These are phyloP conservation scores for Andrena praecox DNA, from an alignment of 2,888 invertebrate species.

Conservation along the genomic window DNA sequence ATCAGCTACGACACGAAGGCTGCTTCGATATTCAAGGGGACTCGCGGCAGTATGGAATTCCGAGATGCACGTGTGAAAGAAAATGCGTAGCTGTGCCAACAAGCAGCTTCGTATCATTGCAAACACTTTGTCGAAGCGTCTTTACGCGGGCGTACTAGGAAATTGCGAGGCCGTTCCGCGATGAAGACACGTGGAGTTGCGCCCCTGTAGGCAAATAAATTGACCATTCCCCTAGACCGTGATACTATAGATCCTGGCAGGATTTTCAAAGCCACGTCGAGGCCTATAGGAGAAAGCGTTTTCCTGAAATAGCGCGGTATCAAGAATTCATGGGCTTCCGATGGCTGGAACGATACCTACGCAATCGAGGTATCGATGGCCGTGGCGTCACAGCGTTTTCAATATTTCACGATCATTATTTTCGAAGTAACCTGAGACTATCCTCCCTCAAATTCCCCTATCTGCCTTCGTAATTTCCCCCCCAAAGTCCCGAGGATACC, in stretches of 20 bases:
- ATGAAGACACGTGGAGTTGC: slow-evolving; percentile 9
- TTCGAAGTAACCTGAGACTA: not conserved
- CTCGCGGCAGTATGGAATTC: not conserved
- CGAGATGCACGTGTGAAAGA: not conserved
- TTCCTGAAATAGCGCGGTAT: slow-evolving; percentile 54
- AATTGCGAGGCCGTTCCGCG: slow-evolving; percentile 1
- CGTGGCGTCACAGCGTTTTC: not conserved
- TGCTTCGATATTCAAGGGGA: not conserved
- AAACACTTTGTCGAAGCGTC: not conserved
- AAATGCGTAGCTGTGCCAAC: slow-evolving; percentile 9
- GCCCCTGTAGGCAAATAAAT: not conserved
- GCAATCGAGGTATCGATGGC: slow-evolving; percentile 6
- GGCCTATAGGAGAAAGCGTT: slow-evolving; percentile 31
- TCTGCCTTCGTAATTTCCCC: not conserved
- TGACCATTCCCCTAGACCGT: not conserved
- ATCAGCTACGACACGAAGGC: not conserved
- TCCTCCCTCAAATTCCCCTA: not conserved
- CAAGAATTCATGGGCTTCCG: slow-evolving; percentile 49
- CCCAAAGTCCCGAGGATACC: not conserved
- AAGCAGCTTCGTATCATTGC: slow-evolving; percentile 6
- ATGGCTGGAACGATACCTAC: slow-evolving; percentile 29
- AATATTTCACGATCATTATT: slow-evolving; percentile 13
- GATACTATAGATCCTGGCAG: slow-evolving; percentile 6
- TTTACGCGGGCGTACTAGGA: not conserved
- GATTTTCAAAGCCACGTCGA: slow-evolving; percentile 27